Base-by-base conservation (phyloP, 2,113 vertebrate genomes). In the Halcyon senegalensis region DNA sequence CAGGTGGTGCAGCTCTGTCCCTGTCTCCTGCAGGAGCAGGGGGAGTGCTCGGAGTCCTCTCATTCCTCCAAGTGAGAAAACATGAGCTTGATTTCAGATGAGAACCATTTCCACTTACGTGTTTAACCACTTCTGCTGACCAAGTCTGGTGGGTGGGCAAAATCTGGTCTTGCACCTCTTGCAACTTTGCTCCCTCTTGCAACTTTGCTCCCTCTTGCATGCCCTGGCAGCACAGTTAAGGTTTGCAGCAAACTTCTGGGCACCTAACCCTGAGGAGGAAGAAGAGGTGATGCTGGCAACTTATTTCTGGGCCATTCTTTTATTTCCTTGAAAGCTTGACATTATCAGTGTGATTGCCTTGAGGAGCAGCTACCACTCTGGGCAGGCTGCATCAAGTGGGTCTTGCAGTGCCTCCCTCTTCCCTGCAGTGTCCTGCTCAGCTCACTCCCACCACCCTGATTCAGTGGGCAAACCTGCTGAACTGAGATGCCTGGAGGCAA, bases 1-100 rank as follows among this genome's bases (percentile, higher is more conserved):
- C 39, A 15, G 59, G 30, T 9, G 10, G 39, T 43, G 41, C 66
- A 67, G 37, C 59, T 78, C 44, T 23, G 37, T 39, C 59, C 20
- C 28, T 56, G 67, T 19, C 60, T 50, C 1, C 1, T 30, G 35
- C 2, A 1, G n/a, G 43, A 66, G 51, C 30, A 13, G 11, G 21
- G 24, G 13, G 14, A 43, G 43, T 8, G 51, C 53, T 73, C 1
- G 1, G 28, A 53, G 67, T 20, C 51, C 0, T 1, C 67, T 62
- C 9, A 9, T 37, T 84, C 41, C 66, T 79, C 53, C 25, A 23
- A 27, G 59, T 24, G 39, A 73, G 73, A 60, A 50, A 68, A 62
- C 25, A 25, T 9, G 23, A 89, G 31, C 16, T 93, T 74, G 11
- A 11, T n/a, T 89, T 74, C 60, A 24, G 60, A 19, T 53, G 12